Evolutionary conservation across 2,797 vertebrate genomes (phyloP), one percentile per base, ranked within the genome.

Genomic region (Cossypha polioptera): DNA sequence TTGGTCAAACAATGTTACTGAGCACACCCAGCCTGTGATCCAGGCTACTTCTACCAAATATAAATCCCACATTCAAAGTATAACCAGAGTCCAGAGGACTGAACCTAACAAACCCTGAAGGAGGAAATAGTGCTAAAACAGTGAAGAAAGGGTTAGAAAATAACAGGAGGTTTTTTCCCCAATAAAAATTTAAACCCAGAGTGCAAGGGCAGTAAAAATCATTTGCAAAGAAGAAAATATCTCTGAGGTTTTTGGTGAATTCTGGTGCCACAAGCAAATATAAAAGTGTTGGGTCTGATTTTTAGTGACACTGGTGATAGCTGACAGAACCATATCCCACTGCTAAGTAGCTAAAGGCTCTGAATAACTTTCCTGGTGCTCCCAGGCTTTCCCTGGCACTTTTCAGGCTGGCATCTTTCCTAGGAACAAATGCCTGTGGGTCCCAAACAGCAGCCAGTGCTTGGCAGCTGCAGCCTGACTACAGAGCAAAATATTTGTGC

Each of bases 1-100:
- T 96, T 67, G 91, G 95, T 38, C 51, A 95, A 96, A 93, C 61
- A 94, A 82, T 92, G 88, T 53, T 77, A 38, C 74, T 47, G 77
- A 87, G 67, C 22, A 68, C 42, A 42, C n/a, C 35, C 28, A 62
- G 47, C 21, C 20, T 19, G 33, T 16, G 26, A 66, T 55, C 58
- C 58, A 65, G 35, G 19, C 58, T 72, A 10, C 45, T 84, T 54
- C 21, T 28, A 58, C 43, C 59, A 74, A 26, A 19, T 36, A 3
- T 6, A 69, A 88, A 82, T 35, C 16, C 25, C n/a, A 62, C 11
- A 13, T 28, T 69, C 28, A 82, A 92, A 89, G 67, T 7, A 20
- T 0, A 66, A 1, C 21, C 22, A 3, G 40, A 73, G 43, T 16
- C 43, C 33, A 5, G 5, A 43, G 62, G 19, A 51, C 2, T 19